These are phyloP conservation scores for Petaurus breviceps DNA, from an alignment of 2,113 vertebrate species.

Conservation along the genomic window DNA sequence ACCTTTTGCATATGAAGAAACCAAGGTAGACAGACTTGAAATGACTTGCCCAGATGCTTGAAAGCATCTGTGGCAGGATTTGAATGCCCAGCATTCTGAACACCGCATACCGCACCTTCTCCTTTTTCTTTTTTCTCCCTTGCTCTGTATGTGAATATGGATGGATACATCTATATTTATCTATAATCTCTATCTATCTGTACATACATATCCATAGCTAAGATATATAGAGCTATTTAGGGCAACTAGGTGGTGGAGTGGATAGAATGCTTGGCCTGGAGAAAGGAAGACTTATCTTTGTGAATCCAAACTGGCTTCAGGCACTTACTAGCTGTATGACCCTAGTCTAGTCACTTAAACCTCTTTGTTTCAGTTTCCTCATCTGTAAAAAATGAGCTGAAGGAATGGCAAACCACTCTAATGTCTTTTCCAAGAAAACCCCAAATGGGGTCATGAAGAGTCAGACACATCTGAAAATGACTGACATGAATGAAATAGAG, in stretches of 20 bases:
- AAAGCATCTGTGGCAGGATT: not conserved
- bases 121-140: not conserved
- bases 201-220: not conserved
- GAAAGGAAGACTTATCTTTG: not conserved
- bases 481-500: not conserved
- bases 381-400: not conserved
- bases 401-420: not conserved
- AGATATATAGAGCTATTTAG: not conserved
- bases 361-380: not conserved
- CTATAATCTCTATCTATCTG: not conserved
- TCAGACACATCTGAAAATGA: not conserved
- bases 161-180: not conserved
- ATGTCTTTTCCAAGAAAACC: not conserved
- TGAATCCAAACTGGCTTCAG: not conserved
- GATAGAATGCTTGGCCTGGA: too few relatives aligned
- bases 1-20: not conserved
- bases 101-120: not conserved
- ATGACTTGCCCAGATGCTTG: not conserved
- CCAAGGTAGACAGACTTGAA: not conserved
- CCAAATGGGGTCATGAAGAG: not conserved
- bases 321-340: not conserved
- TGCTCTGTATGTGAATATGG: not conserved
- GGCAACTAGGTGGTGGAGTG: not conserved
- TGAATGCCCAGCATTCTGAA: not conserved
- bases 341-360: not conserved